Evolutionary conservation across 2,113 vertebrate species (phyloP), one percentile per base, ranked within the genome.

Genomic region (Ascaphus truei): DNA sequence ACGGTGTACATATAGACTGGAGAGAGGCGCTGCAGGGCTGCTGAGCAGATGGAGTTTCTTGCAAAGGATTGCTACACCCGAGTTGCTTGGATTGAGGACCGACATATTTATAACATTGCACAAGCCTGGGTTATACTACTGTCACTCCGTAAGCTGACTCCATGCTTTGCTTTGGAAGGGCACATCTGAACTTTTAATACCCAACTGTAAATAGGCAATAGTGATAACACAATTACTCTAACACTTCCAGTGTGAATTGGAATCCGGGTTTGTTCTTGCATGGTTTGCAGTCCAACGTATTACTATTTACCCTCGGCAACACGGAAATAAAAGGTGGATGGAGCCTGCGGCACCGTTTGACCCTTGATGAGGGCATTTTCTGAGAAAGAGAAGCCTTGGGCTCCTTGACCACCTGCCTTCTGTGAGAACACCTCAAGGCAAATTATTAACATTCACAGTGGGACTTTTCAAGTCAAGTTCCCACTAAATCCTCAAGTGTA

Each of bases 201-300:
- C n/a, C n/a, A n/a, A n/a, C n/a, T n/a, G n/a, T n/a, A n/a, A n/a
- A n/a, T n/a, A n/a, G n/a, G n/a, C n/a, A n/a, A n/a, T n/a, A n/a
- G n/a, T n/a, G n/a, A n/a, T n/a, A n/a, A n/a, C n/a, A n/a, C n/a
- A n/a, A n/a, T n/a, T n/a, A n/a, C n/a, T n/a, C n/a, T n/a, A n/a
- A n/a, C n/a, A n/a, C n/a, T n/a, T n/a, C n/a, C n/a, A n/a, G n/a
- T n/a, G n/a, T n/a, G n/a, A n/a, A 45, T 60, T 22, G 41, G 30
- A 39, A 53, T 26, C 31, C 23, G 60, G 25, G 34, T 50, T 36
- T 33, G 43, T 39, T 41, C 13, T 36, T 53, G 47, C 56, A 71
- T 71, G 61, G 33, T 71, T 61, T 37, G 34, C 29, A 71, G 67
- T 60, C 57, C 66, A 69, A 60, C 61, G 45, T 52, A 9, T 18